Percentiles rank a stretch among this genome's conserved stretches.
Evolutionary conservation across 1,140 invertebrate genomes (phyloP).

Genomic region (Sogatella furcifera): DNA sequence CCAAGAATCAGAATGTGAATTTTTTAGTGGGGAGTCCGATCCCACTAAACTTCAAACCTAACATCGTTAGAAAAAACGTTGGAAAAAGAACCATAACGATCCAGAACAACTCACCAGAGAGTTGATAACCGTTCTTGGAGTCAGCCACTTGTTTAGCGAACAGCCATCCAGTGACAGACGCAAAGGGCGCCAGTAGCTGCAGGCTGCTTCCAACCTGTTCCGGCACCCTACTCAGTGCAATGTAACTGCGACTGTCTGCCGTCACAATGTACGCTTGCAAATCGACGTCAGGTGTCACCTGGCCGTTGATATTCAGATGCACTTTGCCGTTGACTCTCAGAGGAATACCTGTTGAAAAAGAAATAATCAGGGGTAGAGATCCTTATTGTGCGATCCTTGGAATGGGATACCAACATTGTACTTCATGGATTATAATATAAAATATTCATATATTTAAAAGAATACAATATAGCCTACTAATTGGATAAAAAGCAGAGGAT

Average conservation of each 20-base stretch:
- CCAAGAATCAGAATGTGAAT: too few species aligned
- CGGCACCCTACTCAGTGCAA: constrained; percentile 72
- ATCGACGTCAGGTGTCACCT: constrained; percentile 61
- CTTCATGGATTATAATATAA: background rate
- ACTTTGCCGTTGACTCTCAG: constrained; percentile 79
- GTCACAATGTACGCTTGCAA: constrained; percentile 88
- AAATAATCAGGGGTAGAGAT: background rate
- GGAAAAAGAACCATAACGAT: background rate
- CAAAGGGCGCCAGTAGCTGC: constrained; percentile 67
- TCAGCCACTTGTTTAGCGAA: constrained; percentile 69
- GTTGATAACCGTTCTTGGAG: constrained; percentile 75
- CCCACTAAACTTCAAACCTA: too few species aligned
- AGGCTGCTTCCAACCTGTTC: constrained; percentile 60
- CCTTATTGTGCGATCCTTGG: background rate
- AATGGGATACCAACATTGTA: background rate
- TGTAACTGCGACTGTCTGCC: constrained; percentile 79
- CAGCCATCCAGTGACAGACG: constrained; percentile 77
- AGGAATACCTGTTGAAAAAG: constrained; percentile 47
- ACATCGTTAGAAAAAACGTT: too few species aligned
- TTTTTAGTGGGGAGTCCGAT: too few species aligned
- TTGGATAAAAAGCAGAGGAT: too few species aligned
- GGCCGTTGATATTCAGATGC: constrained; percentile 64
- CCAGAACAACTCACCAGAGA: constrained; percentile 48
- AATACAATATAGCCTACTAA: too few species aligned
- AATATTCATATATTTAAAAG: too few species aligned